Evolutionary conservation across 2,888 invertebrate species (phyloP).

Genomic region (Acanthosoma haemorrhoidale): DNA sequence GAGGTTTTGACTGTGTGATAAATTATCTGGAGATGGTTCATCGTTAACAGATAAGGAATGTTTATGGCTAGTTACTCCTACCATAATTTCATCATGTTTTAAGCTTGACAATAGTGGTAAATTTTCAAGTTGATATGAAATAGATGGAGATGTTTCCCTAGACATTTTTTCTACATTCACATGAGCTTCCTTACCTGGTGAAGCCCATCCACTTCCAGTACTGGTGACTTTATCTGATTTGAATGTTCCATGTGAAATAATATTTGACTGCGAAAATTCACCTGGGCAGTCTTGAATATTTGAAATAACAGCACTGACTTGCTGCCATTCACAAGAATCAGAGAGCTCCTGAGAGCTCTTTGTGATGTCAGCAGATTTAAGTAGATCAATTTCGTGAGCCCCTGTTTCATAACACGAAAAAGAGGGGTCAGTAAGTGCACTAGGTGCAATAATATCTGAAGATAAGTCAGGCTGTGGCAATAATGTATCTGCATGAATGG

Average conservation of each 20-base stretch:
- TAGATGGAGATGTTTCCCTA: slow-evolving; percentile 8
- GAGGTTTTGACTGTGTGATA: background rate
- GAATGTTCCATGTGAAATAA: too few species aligned
- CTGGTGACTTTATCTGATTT: too few species aligned
- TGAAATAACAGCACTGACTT: slow-evolving; percentile 6
- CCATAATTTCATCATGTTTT: background rate
- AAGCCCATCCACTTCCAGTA: too few species aligned
- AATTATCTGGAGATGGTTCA: background rate
- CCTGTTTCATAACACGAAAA: slow-evolving; percentile 4
- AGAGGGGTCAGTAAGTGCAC: slow-evolving; percentile 13
- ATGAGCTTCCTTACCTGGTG: background rate
- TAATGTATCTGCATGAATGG: too few species aligned
- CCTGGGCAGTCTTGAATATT: too few species aligned
- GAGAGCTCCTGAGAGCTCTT: slow-evolving; percentile 13
- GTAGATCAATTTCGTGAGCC: background rate
- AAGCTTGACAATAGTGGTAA: background rate
- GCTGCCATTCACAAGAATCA: background rate
- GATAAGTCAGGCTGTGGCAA: background rate
- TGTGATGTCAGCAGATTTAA: background rate
- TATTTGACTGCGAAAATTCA: too few species aligned
- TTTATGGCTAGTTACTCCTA: background rate
- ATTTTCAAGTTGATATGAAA: background rate
- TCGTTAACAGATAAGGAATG: background rate
- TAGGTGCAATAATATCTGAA: background rate
- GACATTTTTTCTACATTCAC: slow-evolving; percentile 12